A percentile compares a stretch with the other conserved stretches of the same genome.
phyloP scores from a whole-genome alignment of 1,140 invertebrate genomes.

The Nebria ingens region DNA sequence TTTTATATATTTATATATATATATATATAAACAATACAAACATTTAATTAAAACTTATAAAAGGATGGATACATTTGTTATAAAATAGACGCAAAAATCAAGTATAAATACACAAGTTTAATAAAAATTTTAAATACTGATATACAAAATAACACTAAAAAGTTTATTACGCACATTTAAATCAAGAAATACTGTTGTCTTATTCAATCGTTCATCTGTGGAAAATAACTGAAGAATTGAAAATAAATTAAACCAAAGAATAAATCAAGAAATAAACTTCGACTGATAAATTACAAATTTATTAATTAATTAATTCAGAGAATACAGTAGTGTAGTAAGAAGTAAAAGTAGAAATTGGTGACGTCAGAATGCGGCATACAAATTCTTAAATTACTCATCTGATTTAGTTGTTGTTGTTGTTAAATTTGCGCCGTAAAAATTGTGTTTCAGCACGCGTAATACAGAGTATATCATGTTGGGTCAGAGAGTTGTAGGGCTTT shows the following conservation, averaged over 20 bases:
- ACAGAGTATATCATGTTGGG: too few relatives aligned
- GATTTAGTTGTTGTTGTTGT: not conserved
- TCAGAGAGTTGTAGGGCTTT: not conserved
- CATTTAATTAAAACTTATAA: too few relatives aligned
- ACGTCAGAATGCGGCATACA: not conserved
- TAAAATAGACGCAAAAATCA: not conserved
- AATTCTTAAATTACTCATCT: too few relatives aligned
- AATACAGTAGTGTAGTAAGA: conserved; percentile 4
- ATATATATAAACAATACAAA: too few relatives aligned
- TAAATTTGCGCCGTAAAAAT: too few relatives aligned
- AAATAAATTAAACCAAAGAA: not conserved
- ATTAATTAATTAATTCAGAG: not conserved
- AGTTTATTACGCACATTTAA: not conserved
- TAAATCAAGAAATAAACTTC: too few relatives aligned
- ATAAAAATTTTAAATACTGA: conserved; percentile 6
- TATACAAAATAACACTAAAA: conserved; percentile 2
- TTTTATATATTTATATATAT: too few relatives aligned
- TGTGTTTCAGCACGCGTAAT: too few relatives aligned
- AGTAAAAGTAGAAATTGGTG: too few relatives aligned
- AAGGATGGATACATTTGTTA: too few relatives aligned
- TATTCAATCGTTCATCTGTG: not conserved
- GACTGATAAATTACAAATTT: conserved; percentile 9
- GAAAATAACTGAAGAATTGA: not conserved
- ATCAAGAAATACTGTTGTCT: not conserved
- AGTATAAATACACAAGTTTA: conserved; percentile 9